Base-by-base conservation (phyloP, 2,888 invertebrate genomes). In the Melangyna quadrimaculata region DNA sequence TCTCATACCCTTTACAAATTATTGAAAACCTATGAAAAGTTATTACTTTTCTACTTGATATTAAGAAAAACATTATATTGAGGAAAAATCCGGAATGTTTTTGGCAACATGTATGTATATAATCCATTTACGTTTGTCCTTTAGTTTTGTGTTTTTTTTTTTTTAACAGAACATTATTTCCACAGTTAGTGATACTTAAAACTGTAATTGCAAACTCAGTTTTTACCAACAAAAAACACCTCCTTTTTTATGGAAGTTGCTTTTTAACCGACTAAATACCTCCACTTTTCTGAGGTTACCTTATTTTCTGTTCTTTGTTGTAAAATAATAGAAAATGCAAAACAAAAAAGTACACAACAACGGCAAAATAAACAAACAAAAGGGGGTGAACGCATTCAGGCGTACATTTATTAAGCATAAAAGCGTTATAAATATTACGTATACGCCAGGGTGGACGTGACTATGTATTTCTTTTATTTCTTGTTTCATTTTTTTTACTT, bases 391-490 rank as follows among this genome's bases (percentile, higher is more conserved):
- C 32, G 83, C 71, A 75, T n/a, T 69, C 29, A 69, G 71, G 61
- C 75, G 67, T 75, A 9, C 22, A 53, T 27, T 69, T 5, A 19
- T 59, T 51, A 45, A 72, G 32, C 75, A 80, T 77, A 51, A 71
- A 74, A 74, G 83, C 79, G 74, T 79, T 74, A 78, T 70, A 78
- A 83, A 83, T 81, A 59, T 77, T 84, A 69, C 84, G 84, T 80
- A 80, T 75, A 80, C 84, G 84, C 84, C 75, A 37, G 14, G 65
- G 71, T 72, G 80, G 75, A 53, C 71, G 69, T 75, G 27, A 37
- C 51, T 48, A 17, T 59, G 70, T 63, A 63, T 22, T 74, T 61
- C 12, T 57, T 29, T 45, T 71, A 27, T 27, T 51, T 51, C 2
- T 8, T 51, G 24, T n/a, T 51, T 51, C 1, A 2, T 1, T 3